A percentile compares a stretch with the other conserved stretches of the same genome.
Evolutionary conservation across 2,113 vertebrate genomes (phyloP).

Genomic region (Potamarius usumacintae): DNA sequence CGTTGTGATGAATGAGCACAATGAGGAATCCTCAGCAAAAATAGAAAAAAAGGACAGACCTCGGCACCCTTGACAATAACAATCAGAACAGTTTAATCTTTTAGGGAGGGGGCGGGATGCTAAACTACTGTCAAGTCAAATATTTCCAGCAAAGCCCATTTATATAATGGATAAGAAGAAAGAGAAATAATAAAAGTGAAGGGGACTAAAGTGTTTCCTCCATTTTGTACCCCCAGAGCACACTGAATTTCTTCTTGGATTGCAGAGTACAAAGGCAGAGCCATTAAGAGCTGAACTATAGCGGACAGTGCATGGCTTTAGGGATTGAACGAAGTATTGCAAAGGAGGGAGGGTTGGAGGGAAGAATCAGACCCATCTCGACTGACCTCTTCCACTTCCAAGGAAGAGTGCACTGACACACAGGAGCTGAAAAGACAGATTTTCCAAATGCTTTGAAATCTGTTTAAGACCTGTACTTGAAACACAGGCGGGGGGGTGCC

Average conservation of each 20-base stretch:
- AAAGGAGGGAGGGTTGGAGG: constrained; percentile 66
- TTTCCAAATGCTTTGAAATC: constrained; percentile 99
- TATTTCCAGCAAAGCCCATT: constrained; percentile 82
- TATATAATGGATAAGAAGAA: constrained; percentile 76
- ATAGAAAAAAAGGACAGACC: constrained; percentile 42
- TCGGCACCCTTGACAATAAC: constrained; percentile 72
- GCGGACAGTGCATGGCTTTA: constrained; percentile 80
- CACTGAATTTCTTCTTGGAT: constrained; percentile 85
- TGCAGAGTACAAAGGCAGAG: constrained; percentile 92
- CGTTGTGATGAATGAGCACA: constrained; percentile 55
- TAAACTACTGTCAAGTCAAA: constrained; percentile 86
- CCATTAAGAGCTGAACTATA: constrained; percentile 87
- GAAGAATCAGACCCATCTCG: constrained; percentile 87
- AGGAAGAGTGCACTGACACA: constrained; percentile 79
- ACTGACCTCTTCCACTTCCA: constrained; percentile 84
- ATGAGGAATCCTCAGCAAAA: constrained; percentile 31
- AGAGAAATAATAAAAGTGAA: constrained; percentile 70
- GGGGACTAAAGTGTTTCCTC: constrained; percentile 80
- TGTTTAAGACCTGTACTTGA: constrained; percentile 70
- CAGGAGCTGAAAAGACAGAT: constrained; percentile 90
- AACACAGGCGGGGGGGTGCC: constrained; percentile 70
- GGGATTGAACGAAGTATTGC: constrained; percentile 77
- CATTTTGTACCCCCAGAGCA: constrained; percentile 75
- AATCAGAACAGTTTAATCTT: constrained; percentile 79
- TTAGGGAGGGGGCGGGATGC: constrained; percentile 64